These are phyloP conservation scores for Okamejei kenojei DNA, from an alignment of 2,797 vertebrate genomes.

Conservation along the genomic window DNA sequence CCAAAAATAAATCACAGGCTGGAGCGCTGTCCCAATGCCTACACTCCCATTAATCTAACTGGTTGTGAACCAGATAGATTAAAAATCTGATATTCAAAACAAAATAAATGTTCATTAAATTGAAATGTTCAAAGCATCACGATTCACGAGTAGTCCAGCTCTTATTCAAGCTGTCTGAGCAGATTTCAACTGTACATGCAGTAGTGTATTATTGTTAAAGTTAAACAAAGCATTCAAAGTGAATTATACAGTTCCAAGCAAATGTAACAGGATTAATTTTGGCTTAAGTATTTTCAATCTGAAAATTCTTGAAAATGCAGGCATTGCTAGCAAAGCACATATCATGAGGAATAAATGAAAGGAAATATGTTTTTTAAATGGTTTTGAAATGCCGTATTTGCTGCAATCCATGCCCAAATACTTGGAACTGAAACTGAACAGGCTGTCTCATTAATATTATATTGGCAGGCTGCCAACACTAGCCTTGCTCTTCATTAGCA, in stretches of 20 bases:
- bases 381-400: neutral
- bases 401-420: neutral
- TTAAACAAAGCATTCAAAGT: neutral
- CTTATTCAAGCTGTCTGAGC: neutral
- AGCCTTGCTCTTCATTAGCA: neutral
- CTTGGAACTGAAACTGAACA: neutral
- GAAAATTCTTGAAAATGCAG: too few relatives aligned
- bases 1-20: conserved; percentile 37
- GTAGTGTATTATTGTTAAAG: neutral
- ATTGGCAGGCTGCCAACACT: neutral
- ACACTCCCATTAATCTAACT: conserved; percentile 17
- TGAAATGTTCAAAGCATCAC: conserved; percentile 1
- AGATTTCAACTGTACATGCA: neutral
- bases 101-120: conserved; percentile 22
- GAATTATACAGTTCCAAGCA: neutral
- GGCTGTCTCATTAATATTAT: neutral
- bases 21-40: neutral
- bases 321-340: too few relatives aligned
- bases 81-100: conserved; percentile 3
- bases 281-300: neutral
- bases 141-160: neutral
- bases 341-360: too few relatives aligned
- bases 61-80: conserved; percentile 29
- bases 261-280: neutral
- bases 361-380: neutral